Conservation (phyloP, 2,113 vertebrate species). For the Emydocephalus ijimae region DNA sequence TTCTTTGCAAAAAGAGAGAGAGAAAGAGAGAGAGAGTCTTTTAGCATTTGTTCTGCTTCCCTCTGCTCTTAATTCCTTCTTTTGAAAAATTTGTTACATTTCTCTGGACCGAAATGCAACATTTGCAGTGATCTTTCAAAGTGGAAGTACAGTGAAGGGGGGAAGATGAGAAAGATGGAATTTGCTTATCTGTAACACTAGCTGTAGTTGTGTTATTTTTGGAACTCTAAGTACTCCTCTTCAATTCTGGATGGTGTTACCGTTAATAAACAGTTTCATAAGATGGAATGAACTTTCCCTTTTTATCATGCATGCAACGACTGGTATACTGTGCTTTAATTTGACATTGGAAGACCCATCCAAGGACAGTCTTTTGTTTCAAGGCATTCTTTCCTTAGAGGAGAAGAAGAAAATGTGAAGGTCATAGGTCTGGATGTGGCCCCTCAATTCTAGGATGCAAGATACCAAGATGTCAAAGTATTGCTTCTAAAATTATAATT, state of each 20-base stretch:
- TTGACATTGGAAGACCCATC: neutral
- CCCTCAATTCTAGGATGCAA: neutral
- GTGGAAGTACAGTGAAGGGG: neutral
- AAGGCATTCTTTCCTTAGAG: neutral
- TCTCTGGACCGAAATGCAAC: neutral
- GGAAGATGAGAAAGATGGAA: neutral
- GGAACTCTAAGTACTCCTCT: neutral
- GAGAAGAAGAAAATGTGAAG: neutral
- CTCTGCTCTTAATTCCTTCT: neutral
- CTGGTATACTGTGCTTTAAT: neutral
- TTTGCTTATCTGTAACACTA: neutral
- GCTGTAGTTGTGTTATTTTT: neutral
- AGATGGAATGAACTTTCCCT: neutral
- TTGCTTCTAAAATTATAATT: neutral
- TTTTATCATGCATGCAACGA: neutral
- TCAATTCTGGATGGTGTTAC: neutral
- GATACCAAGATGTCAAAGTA: neutral
- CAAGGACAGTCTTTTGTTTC: neutral
- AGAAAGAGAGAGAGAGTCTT: neutral
- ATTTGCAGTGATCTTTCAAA: neutral
- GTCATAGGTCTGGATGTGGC: neutral
- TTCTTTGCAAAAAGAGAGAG: neutral
- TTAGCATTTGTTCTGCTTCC: neutral
- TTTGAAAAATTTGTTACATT: neutral
- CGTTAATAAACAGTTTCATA: neutral